Percentiles rank a stretch among this genome's conserved stretches.
Conservation (phyloP, 2,797 vertebrate genomes). For the Peromyscus eremicus region DNA sequence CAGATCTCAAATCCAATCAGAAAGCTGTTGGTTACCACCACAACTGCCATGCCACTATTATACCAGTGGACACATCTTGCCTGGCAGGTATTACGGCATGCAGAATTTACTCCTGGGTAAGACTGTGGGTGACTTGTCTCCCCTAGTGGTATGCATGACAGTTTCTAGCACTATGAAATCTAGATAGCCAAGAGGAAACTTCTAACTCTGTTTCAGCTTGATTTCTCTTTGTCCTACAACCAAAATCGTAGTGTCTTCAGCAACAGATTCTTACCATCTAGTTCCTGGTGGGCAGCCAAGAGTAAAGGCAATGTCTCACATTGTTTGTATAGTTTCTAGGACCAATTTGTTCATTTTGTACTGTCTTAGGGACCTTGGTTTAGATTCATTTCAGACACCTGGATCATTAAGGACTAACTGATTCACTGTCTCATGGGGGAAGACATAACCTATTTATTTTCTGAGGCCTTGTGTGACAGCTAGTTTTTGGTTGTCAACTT, state of each 20-base stretch:
- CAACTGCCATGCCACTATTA: background rate
- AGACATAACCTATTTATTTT: slow-evolving; percentile 1
- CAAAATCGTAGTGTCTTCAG: background rate
- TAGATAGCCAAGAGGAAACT: background rate
- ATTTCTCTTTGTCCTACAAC: background rate
- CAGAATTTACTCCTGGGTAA: background rate
- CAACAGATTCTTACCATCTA: background rate
- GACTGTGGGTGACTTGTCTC: background rate
- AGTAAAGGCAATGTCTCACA: background rate
- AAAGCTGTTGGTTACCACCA: background rate
- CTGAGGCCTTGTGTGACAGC: background rate
- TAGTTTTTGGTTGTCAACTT: background rate
- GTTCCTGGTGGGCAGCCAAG: background rate
- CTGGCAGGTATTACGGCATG: background rate
- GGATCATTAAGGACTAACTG: slow-evolving; percentile 44
- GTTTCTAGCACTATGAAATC: background rate
- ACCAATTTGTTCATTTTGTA: background rate
- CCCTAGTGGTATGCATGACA: background rate
- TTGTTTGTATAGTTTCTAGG: background rate
- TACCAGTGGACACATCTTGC: background rate
- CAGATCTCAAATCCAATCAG: background rate
- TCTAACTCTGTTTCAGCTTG: background rate
- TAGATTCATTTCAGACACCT: slow-evolving; percentile 46
- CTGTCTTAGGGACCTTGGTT: background rate
- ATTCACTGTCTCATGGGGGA: slow-evolving; percentile 13